phyloP scores from a whole-genome alignment of 1,140 invertebrate species.

The Leptopilina clavipes region DNA sequence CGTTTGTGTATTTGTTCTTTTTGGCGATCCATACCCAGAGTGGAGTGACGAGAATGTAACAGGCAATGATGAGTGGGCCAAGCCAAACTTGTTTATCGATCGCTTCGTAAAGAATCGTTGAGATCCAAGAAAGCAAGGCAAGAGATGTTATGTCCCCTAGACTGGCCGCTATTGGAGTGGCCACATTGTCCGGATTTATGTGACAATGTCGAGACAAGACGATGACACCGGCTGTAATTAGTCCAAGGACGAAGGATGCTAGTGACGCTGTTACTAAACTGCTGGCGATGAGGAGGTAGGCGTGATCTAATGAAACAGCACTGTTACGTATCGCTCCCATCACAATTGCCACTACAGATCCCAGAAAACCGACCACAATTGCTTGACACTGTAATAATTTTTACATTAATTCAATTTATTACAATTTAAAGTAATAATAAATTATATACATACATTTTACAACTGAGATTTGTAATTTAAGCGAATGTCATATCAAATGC shows the following conservation, averaged over 20 bases:
- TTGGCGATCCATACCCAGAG: constrained; percentile 83
- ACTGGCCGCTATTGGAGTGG: constrained; percentile 92
- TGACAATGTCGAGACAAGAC: constrained; percentile 81
- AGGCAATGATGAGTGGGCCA: constrained; percentile 79
- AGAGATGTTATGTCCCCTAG: constrained; percentile 89
- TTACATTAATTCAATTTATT: no score
- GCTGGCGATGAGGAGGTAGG: constrained; percentile 85
- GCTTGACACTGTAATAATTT: constrained; percentile 84
- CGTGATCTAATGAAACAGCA: constrained; percentile 83
- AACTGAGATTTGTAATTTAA: no score
- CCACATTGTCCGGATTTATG: constrained; percentile 93
- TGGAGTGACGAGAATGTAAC: constrained; percentile 80
- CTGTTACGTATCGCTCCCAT: constrained; percentile 86
- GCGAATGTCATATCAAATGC: no score
- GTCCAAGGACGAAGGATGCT: constrained; percentile 80
- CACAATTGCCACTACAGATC: constrained; percentile 86
- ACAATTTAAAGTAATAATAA: no score
- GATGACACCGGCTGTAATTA: constrained; percentile 84
- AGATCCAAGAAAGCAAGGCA: constrained; percentile 82
- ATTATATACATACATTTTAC: no score
- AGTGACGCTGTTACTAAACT: constrained; percentile 88
- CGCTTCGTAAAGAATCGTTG: constrained; percentile 78
- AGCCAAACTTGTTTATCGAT: constrained; percentile 81
- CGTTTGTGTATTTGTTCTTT: constrained; percentile 80
- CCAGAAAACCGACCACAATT: constrained; percentile 90